phyloP scores from a whole-genome alignment of 1,140 invertebrate genomes.

The Procambarus virginalis region DNA sequence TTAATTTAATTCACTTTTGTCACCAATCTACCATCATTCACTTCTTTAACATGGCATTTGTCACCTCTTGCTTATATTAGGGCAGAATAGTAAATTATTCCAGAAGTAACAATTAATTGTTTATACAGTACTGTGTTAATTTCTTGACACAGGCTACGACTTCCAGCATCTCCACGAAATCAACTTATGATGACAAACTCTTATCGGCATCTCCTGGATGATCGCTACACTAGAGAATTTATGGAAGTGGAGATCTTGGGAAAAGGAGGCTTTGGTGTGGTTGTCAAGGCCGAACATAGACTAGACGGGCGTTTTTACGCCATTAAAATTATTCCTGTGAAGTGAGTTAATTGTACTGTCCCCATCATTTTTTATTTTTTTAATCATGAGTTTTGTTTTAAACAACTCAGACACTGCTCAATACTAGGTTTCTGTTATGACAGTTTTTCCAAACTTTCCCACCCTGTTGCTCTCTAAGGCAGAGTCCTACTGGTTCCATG shows the following conservation, averaged over 20 bases:
- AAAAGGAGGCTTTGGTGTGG: constrained; percentile 44
- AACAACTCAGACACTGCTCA: background rate
- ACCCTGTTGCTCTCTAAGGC: no score
- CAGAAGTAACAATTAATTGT: no score
- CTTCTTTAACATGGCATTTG: no score
- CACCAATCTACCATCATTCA: no score
- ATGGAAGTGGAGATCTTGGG: constrained; percentile 29
- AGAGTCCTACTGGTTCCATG: no score
- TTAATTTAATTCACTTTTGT: no score
- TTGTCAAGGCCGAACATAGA: constrained; percentile 33
- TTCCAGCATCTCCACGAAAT: background rate
- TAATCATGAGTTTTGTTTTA: background rate
- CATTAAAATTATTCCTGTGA: constrained; percentile 41
- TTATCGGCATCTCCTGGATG: background rate
- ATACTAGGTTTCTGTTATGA: no score
- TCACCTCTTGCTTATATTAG: no score
- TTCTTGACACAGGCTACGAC: background rate
- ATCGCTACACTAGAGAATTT: constrained; percentile 41
- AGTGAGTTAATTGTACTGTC: constrained; percentile 19
- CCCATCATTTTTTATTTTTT: background rate
- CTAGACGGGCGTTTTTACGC: constrained; percentile 37
- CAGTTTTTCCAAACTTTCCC: no score
- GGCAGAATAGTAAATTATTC: no score
- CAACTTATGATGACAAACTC: background rate
- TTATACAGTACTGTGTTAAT: background rate